Evolutionary conservation across 2,888 invertebrate genomes (phyloP).

Genomic region (Himalopsyche kuldschensis): DNA sequence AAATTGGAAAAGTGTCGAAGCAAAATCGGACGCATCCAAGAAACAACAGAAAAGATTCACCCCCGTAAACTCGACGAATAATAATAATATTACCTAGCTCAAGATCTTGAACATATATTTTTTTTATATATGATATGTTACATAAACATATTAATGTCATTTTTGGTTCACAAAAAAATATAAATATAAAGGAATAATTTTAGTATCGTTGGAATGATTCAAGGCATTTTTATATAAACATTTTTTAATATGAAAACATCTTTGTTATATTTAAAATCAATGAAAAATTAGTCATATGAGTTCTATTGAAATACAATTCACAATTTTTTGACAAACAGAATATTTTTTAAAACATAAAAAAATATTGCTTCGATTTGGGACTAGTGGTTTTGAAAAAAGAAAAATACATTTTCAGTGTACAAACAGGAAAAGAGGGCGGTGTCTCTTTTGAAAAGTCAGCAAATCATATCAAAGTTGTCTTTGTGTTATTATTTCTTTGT

Average conservation of each 20-base stretch:
- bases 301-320: too few species aligned
- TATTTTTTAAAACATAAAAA: too few species aligned
- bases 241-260: too few species aligned
- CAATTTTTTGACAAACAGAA: too few species aligned
- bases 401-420: background rate
- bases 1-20: constrained; percentile 14
- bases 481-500: background rate
- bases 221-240: too few species aligned
- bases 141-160: too few species aligned
- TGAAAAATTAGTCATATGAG: too few species aligned
- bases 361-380: background rate
- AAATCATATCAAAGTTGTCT: background rate
- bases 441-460: background rate
- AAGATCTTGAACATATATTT: background rate
- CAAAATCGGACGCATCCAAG: background rate
- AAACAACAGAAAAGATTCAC: background rate
- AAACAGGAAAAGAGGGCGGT: background rate
- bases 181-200: too few species aligned
- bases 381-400: background rate
- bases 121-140: too few species aligned
- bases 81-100: background rate
- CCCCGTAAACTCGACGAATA: background rate
- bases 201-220: too few species aligned
- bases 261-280: too few species aligned
- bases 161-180: too few species aligned